Base-by-base conservation (phyloP, 2,888 invertebrate genomes). In the Nomada ferruginata region DNA sequence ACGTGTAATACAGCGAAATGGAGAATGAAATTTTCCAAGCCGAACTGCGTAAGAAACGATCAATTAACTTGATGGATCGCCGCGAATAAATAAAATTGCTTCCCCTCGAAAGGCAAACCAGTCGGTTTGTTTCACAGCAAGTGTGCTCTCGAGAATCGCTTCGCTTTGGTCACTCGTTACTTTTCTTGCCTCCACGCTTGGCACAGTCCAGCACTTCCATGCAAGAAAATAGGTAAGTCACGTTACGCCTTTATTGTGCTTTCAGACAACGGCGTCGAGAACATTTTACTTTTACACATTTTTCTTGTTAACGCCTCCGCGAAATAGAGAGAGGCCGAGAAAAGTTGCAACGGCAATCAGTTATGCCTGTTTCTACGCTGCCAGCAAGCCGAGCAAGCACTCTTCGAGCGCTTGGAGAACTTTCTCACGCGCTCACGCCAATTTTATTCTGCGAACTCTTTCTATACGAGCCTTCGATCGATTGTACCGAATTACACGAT, bases 291-390 rank as follows among this genome's bases (percentile, higher is more conserved):
- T 73, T 55, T 9, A 26, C 69, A 47, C 83, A 73, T 83, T 77
- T 82, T 73, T 83, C 77, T 77, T 57, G 72, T 60, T 72, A 76
- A 82, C 64, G 42, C 29, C 42, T 29, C 20, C 60, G 4, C 36
- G 50, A n/a, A 74, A 82, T 44, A 53, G 55, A 68, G 63, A 53
- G 15, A 13, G 13, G 55, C 7, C 59, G 63, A 23, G 47, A 13
- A 50, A 83, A 83, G 78, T 83, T 72, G 59, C 77, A 70, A 70
- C 57, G 20, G 83, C 71, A 60, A 83, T 83, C 75, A 75, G 83
- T 83, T 83, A 78, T 42, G 83, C 68, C 83, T 59, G 83, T 71
- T 74, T 71, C 78, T 74, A 63, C 74, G 83, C 72, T 75, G 68
- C 42, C 20, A 36, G 10, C 20, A 29, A 55, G n/a, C 5, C 2